Percentiles rank a stretch among this genome's conserved stretches.
Conservation (phyloP, 2,797 vertebrate species). For the Danio kyathit region DNA sequence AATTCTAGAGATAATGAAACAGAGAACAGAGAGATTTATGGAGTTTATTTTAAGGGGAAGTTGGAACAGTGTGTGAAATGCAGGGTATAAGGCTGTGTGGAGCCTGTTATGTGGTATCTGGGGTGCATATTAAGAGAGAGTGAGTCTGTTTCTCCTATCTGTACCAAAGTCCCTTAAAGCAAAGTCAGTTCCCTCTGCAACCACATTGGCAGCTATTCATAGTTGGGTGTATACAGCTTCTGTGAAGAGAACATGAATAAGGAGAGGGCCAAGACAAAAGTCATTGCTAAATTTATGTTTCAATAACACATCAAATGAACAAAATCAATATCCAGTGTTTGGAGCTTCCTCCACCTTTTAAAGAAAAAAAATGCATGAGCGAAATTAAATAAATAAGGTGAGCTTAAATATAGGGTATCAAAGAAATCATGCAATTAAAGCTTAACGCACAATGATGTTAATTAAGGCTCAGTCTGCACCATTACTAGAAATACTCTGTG, state of each 20-base stretch:
- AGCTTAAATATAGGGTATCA: background rate
- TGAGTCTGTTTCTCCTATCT: background rate
- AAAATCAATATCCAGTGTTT: background rate
- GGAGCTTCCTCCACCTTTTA: background rate
- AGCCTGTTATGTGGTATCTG: background rate
- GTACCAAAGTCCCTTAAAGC: background rate
- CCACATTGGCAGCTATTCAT: background rate
- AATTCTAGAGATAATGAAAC: background rate
- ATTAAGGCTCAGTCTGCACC: background rate
- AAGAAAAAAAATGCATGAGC: background rate
- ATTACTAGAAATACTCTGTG: background rate
- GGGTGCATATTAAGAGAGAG: background rate
- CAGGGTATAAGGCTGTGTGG: background rate
- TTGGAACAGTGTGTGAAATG: background rate
- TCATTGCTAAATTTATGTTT: background rate
- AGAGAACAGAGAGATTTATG: background rate
- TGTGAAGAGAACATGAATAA: background rate
- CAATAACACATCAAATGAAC: background rate
- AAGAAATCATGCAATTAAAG: constrained; percentile 17
- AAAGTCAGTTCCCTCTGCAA: background rate
- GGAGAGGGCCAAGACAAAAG: background rate
- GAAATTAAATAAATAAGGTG: background rate
- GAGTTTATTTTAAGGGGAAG: background rate
- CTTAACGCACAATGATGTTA: background rate
- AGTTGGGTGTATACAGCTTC: background rate